These are phyloP conservation scores for Athetis lepigone DNA, from an alignment of 2,888 invertebrate genomes.

Conservation along the genomic window DNA sequence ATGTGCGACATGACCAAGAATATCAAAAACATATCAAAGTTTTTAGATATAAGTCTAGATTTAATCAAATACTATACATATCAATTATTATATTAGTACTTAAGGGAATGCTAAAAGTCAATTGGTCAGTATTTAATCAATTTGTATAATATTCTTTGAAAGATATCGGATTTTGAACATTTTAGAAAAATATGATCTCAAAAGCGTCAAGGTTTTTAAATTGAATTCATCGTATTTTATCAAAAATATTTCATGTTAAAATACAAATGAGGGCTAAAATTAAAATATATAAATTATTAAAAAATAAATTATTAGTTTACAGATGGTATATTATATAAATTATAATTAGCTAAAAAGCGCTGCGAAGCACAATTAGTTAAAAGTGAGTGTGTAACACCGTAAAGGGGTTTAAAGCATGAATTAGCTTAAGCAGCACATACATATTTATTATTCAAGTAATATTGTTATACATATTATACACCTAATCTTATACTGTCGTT, in stretches of 20 bases:
- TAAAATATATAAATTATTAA: too few species aligned
- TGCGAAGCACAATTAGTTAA: conserved; percentile 49
- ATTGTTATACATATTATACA: background rate
- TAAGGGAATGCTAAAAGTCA: conserved; percentile 29
- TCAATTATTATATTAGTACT: conserved; percentile 36
- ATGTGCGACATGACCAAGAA: conserved; percentile 86
- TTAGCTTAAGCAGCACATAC: background rate
- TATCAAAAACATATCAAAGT: conserved; percentile 89
- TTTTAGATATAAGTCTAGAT: conserved; percentile 56
- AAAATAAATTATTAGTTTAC: background rate
- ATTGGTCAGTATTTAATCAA: conserved; percentile 46
- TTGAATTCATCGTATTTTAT: too few species aligned
- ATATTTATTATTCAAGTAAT: conserved; percentile 8
- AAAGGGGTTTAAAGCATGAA: background rate
- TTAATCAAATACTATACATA: conserved; percentile 32
- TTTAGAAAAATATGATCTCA: background rate
- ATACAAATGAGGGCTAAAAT: too few species aligned
- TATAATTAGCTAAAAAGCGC: conserved; percentile 19
- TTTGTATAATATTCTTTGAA: background rate
- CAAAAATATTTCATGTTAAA: background rate
- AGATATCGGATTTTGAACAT: background rate
- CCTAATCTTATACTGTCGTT: background rate
- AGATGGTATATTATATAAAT: background rate
- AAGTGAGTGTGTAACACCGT: conserved; percentile 11
- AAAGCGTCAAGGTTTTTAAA: background rate